Conservation (phyloP, 2,113 vertebrate species). For the Equus przewalskii region DNA sequence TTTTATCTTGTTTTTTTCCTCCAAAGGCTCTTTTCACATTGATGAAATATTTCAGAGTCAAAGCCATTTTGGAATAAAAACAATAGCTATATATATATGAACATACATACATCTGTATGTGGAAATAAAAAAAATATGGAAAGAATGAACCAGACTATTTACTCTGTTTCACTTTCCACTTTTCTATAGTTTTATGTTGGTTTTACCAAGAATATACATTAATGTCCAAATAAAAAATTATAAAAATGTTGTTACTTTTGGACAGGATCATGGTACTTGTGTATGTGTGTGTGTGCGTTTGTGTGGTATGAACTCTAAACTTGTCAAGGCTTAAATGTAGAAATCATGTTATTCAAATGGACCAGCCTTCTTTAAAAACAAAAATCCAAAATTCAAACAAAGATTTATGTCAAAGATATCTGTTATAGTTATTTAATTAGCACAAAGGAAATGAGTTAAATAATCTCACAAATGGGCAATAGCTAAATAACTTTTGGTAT, state of each 20-base stretch:
- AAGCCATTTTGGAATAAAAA: neutral
- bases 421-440: neutral
- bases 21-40: neutral
- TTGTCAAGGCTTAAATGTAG: neutral
- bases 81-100: neutral
- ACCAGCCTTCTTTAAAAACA: neutral
- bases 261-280: neutral
- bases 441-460: neutral
- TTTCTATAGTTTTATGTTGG: neutral
- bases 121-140: neutral
- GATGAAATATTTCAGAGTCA: neutral
- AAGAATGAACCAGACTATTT: neutral
- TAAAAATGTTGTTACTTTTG: neutral
- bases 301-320: neutral
- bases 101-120: neutral
- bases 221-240: neutral
- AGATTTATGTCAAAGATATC: neutral
- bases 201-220: neutral
- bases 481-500: neutral
- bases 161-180: neutral
- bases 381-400: neutral
- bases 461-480: neutral
- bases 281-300: neutral
- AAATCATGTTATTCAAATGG: neutral
- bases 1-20: neutral